These are phyloP conservation scores for Leucophora obtusa DNA, from an alignment of 2,888 invertebrate species.

Conservation along the genomic window DNA sequence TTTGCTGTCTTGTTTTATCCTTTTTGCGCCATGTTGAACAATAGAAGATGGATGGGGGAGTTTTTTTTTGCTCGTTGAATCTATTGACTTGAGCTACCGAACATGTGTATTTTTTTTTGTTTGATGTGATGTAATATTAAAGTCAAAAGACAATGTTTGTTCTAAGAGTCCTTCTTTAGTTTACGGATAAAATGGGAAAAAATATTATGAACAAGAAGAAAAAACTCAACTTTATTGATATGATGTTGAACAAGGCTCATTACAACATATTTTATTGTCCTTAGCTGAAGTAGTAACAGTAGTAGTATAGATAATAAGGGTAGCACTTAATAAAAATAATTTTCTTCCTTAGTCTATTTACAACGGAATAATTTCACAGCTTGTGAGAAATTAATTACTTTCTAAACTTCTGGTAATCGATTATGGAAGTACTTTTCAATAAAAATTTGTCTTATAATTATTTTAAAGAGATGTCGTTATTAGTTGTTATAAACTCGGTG, in stretches of 20 bases:
- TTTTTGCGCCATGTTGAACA: constrained; percentile 32
- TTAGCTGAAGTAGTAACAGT: constrained; percentile 16
- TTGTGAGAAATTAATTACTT: too few species aligned
- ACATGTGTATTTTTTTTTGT: constrained; percentile 24
- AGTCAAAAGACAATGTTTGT: constrained; percentile 60
- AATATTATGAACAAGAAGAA: constrained; percentile 43
- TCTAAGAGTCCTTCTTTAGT: constrained; percentile 11
- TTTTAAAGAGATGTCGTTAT: too few species aligned
- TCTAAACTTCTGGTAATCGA: too few species aligned
- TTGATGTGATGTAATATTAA: constrained; percentile 49
- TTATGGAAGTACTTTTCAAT: too few species aligned
- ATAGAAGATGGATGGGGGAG: not conserved
- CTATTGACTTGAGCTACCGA: constrained; percentile 43
- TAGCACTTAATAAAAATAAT: too few species aligned
- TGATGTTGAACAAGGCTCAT: constrained; percentile 70
- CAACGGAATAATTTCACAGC: too few species aligned
- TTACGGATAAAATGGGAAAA: constrained; percentile 5
- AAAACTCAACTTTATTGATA: constrained; percentile 67
- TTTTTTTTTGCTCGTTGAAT: constrained; percentile 10
- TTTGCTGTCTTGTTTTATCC: constrained; percentile 13
- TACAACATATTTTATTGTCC: constrained; percentile 68
- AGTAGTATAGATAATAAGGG: not conserved
- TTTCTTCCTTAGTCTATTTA: too few species aligned
- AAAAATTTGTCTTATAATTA: too few species aligned
- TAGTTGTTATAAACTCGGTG: not conserved